phyloP scores from a whole-genome alignment of 1,140 invertebrate species.

The Aricia agestis region DNA sequence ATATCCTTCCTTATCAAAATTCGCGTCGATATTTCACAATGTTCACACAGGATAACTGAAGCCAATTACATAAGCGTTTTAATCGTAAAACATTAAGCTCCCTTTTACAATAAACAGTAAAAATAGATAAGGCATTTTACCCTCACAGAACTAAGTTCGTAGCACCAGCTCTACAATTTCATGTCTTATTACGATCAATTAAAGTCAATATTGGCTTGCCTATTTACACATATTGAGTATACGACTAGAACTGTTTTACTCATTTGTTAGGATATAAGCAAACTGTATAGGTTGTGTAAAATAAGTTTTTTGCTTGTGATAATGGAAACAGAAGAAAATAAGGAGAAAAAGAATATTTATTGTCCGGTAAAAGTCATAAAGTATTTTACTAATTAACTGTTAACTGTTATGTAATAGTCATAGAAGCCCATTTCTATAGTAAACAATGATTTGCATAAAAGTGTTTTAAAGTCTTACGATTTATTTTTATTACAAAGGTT shows the following conservation, averaged over 20 bases:
- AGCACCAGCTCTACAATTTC: background rate
- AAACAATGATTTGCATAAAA: too few species aligned
- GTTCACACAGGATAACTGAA: background rate
- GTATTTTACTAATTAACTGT: too few species aligned
- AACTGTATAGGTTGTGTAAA: background rate
- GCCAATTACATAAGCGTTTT: background rate
- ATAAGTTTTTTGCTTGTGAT: background rate
- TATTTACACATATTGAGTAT: background rate
- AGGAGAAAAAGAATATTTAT: background rate
- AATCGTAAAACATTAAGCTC: background rate
- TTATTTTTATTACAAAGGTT: too few species aligned
- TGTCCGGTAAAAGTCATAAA: background rate
- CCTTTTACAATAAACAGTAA: slow-evolving; percentile 24
- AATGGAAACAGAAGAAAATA: background rate
- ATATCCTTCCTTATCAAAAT: background rate
- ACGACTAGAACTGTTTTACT: background rate
- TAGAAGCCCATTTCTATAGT: too few species aligned
- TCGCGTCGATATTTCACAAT: background rate
- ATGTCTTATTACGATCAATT: background rate
- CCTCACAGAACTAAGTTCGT: background rate
- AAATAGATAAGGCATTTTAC: slow-evolving; percentile 24
- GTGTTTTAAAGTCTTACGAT: too few species aligned
- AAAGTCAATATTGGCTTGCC: background rate
- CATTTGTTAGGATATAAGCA: slow-evolving; percentile 3
- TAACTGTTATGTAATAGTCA: too few species aligned